Conservation (phyloP, 2,888 invertebrate species). For the Meloe dianella region DNA sequence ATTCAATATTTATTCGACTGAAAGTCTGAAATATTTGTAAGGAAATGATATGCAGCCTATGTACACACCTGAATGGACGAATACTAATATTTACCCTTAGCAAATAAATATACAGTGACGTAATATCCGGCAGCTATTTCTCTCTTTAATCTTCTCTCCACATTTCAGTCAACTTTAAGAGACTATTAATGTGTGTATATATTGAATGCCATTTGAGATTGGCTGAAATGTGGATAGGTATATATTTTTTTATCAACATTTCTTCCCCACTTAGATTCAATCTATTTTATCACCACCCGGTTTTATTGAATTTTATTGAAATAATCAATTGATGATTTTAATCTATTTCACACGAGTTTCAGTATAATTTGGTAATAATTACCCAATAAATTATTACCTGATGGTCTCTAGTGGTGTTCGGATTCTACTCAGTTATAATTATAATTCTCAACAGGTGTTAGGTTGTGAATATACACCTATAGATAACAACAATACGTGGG, state of each 20-base stretch:
- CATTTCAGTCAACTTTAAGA: constrained; percentile 15
- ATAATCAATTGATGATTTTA: neutral
- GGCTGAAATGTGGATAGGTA: no score
- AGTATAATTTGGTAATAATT: constrained; percentile 1
- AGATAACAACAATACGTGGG: constrained; percentile 19
- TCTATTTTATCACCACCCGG: neutral
- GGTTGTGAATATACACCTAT: neutral
- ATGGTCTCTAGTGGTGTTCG: neutral
- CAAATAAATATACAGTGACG: constrained; percentile 55
- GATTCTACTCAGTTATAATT: constrained; percentile 16
- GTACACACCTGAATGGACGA: constrained; percentile 57
- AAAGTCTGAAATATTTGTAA: constrained; percentile 52
- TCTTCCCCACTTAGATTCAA: no score
- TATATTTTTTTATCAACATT: no score
- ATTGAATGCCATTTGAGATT: neutral
- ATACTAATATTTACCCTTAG: constrained; percentile 54
- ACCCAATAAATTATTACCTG: constrained; percentile 12
- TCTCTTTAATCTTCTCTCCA: constrained; percentile 31
- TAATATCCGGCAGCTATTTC: constrained; percentile 54
- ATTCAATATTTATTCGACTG: constrained; percentile 51
- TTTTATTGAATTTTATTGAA: neutral
- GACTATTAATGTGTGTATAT: neutral
- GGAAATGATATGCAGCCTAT: constrained; percentile 58
- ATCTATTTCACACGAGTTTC: neutral
- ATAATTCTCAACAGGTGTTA: constrained; percentile 30